phyloP scores from a whole-genome alignment of 2,797 vertebrate genomes.

The Adrianichthys oophorus region DNA sequence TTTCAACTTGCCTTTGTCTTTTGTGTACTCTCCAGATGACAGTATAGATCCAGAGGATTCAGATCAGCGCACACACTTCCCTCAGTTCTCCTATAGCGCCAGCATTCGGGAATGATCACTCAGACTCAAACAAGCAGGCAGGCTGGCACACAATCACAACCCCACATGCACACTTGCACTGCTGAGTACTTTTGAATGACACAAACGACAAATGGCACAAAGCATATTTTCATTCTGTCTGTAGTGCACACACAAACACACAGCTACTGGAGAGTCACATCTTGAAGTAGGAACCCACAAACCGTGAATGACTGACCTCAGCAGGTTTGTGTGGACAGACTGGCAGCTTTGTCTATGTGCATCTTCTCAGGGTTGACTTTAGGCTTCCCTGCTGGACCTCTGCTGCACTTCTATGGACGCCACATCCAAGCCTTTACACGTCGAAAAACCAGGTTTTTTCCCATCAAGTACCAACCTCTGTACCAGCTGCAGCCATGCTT shows the following conservation, averaged over 20 bases:
- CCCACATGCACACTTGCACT: conserved; percentile 64
- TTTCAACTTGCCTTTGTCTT: conserved; percentile 16
- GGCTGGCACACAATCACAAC: conserved; percentile 67
- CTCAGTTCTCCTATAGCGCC: conserved; percentile 94
- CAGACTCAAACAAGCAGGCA: conserved; percentile 63
- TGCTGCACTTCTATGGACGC: conserved; percentile 67
- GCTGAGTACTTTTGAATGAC: conserved; percentile 62
- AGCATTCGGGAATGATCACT: conserved; percentile 87
- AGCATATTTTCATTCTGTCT: conserved; percentile 66
- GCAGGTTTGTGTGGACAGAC: conserved; percentile 64
- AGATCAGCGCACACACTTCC: conserved; percentile 90
- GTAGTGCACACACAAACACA: conserved; percentile 34
- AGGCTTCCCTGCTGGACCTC: conserved; percentile 59
- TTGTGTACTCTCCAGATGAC: conserved; percentile 77
- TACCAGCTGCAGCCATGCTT: conserved; percentile 72
- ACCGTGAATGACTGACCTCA: conserved; percentile 58
- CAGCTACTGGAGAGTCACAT: conserved; percentile 28
- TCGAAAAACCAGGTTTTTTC: conserved; percentile 72
- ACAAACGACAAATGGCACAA: conserved; percentile 69
- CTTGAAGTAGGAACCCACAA: conserved; percentile 51
- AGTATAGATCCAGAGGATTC: conserved; percentile 85
- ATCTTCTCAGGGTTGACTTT: conserved; percentile 49
- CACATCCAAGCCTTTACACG: conserved; percentile 70
- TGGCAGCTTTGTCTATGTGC: conserved; percentile 64
- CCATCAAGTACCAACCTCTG: conserved; percentile 69